Base-by-base conservation (phyloP, 2,888 invertebrate genomes). In the Oasisia sp. region DNA sequence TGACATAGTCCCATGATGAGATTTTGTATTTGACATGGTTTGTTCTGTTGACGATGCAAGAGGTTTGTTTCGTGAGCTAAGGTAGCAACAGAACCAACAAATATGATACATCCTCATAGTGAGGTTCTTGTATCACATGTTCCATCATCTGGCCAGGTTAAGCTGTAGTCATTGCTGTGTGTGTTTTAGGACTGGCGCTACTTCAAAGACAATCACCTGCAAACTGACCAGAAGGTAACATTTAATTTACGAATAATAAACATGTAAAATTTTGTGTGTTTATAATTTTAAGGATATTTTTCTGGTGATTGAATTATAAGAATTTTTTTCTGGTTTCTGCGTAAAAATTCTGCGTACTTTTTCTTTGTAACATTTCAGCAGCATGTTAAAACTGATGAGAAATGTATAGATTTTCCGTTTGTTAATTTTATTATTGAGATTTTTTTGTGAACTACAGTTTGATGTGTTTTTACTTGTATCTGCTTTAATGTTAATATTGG, bases 151-250 rank as follows among this genome's bases (percentile, higher is more conserved):
- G 97, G 95, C 93, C 44, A 50, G 50, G 9, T 1, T 14, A 12
- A 14, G 50, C 50, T 50, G 50, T 50, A 9, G 32, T 32, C 19
- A 45, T 12, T 89, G 32, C n/a, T 89, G 32, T 92, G 27, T 92
- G 56, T 19, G 91, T 89, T 92, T 32, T 93, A 96, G 96, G 99
- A 99, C 96, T 97, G 98, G 93, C 97, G 98, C 94, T 97, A 97
- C 95, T 98, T 99, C 95, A 97, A 97, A 93, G 99, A 99, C 95
- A 97, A 97, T 94, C 97, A 97, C 95, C 97, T 96, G 93, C 97
- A 97, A 91, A 97, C 97, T 93, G 97, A 97, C 94, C 97, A 97
- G 94, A 98, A 96, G 96, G 96, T 97, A 94, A 45, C 38, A 38
- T 38, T 38, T 74, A 19, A 19, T n/a, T 74, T 27, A 27, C 27